A percentile compares a stretch with the other conserved stretches of the same genome.
phyloP scores from a whole-genome alignment of 2,888 invertebrate species.

The Cosmorhoe ocellata region DNA sequence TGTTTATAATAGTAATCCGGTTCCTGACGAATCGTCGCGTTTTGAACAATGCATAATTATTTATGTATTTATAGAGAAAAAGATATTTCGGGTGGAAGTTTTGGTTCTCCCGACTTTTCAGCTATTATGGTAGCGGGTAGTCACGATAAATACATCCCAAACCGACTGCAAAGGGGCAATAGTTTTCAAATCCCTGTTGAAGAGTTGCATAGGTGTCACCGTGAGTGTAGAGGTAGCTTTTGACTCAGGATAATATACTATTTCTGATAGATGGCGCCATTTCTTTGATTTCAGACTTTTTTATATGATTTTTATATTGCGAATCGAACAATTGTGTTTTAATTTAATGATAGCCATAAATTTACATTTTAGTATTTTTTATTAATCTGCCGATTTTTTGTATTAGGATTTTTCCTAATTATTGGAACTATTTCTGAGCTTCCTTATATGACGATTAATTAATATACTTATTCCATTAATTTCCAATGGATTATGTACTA shows the following conservation, averaged over 20 bases:
- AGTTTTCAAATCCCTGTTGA: too few species aligned
- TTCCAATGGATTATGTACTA: too few species aligned
- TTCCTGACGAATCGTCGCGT: too few species aligned
- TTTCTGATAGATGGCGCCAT: background rate
- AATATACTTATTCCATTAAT: background rate
- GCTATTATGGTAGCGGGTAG: too few species aligned
- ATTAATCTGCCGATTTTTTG: conserved; percentile 11
- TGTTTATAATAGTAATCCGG: too few species aligned
- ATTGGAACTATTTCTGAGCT: background rate
- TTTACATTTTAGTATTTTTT: conserved; percentile 7
- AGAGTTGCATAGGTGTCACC: background rate
- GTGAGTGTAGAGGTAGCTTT: background rate
- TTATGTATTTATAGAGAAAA: too few species aligned
- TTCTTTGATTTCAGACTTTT: too few species aligned
- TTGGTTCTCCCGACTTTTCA: too few species aligned
- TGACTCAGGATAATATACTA: background rate
- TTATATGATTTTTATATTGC: conserved; percentile 5
- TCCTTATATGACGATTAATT: background rate
- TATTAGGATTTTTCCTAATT: conserved; percentile 1
- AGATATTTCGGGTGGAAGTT: too few species aligned
- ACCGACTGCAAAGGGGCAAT: too few species aligned
- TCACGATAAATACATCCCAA: too few species aligned
- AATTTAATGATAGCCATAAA: conserved; percentile 3
- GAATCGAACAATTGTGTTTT: conserved; percentile 3
- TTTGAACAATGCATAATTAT: too few species aligned